Evolutionary conservation across 2,113 vertebrate genomes (phyloP).

Genomic region (Sapayoa aenigma): DNA sequence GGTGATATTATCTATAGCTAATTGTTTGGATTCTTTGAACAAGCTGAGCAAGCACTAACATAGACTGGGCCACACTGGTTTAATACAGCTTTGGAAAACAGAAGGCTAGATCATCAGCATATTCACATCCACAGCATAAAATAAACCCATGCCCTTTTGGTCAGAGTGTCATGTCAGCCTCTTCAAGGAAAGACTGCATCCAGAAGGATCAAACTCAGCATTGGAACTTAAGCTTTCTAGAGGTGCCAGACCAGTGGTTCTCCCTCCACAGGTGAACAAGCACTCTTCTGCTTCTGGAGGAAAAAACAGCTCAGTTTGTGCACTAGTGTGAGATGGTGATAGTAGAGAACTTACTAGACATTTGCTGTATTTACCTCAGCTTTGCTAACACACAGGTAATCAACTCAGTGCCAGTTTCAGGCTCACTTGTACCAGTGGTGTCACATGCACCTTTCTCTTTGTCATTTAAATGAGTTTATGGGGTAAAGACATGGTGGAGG

Average conservation of each 20-base stretch:
- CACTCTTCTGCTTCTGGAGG: not conserved
- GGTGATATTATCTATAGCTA: conserved; percentile 1
- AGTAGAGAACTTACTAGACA: not conserved
- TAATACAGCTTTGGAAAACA: conserved; percentile 28
- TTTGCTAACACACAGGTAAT: not conserved
- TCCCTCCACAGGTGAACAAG: not conserved
- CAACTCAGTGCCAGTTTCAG: not conserved
- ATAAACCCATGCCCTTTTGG: not conserved
- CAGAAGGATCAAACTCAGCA: not conserved
- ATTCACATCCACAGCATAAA: not conserved
- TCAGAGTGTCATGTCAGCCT: not conserved
- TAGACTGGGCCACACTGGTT: not conserved
- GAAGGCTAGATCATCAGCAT: not conserved
- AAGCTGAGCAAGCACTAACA: conserved; percentile 24
- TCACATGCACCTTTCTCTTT: not conserved
- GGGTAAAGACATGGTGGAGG: not conserved
- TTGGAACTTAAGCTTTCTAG: not conserved
- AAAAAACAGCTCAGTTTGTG: not conserved
- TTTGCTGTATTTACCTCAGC: not conserved
- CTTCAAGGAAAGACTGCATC: not conserved
- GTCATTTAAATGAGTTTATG: not conserved
- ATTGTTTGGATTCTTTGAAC: not conserved
- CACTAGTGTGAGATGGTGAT: not conserved
- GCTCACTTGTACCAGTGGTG: not conserved
- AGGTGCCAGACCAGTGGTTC: not conserved